Conservation (phyloP, 2,888 invertebrate genomes). For the Pammene fasciana region DNA sequence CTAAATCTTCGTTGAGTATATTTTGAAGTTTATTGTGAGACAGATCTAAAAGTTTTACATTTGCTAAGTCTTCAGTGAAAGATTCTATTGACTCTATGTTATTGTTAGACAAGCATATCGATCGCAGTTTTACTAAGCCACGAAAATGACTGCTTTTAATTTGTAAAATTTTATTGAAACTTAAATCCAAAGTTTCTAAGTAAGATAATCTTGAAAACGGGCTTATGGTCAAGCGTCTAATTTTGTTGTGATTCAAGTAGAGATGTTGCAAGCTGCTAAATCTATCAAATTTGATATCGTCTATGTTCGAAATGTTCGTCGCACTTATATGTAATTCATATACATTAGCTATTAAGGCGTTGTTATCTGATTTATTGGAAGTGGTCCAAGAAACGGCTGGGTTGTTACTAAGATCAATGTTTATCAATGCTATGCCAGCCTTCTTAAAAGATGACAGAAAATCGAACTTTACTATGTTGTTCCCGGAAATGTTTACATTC, state of each 20-base stretch:
- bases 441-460: constrained; percentile 66
- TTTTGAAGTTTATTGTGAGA: constrained; percentile 92
- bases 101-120: constrained; percentile 93
- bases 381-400: constrained; percentile 68
- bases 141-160: constrained; percentile 93
- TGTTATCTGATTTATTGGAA: constrained; percentile 60
- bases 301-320: constrained; percentile 71
- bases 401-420: constrained; percentile 75
- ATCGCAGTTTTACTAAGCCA: constrained; percentile 88
- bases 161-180: constrained; percentile 90
- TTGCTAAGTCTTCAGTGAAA: constrained; percentile 89
- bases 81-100: constrained; percentile 91
- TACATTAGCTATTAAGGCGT: constrained; percentile 68
- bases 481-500: constrained; percentile 73
- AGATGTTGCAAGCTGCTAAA: constrained; percentile 90
- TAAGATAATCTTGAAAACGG: constrained; percentile 90
- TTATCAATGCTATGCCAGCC: constrained; percentile 63
- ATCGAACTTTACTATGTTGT: constrained; percentile 70
- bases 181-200: constrained; percentile 91
- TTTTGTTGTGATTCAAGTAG: constrained; percentile 89
- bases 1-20: constrained; percentile 89
- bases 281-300: constrained; percentile 90
- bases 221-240: constrained; percentile 91
- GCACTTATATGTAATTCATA: constrained; percentile 75
- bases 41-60: constrained; percentile 90